Conservation (phyloP, 2,888 invertebrate genomes). For the Tiliacea citrago region DNA sequence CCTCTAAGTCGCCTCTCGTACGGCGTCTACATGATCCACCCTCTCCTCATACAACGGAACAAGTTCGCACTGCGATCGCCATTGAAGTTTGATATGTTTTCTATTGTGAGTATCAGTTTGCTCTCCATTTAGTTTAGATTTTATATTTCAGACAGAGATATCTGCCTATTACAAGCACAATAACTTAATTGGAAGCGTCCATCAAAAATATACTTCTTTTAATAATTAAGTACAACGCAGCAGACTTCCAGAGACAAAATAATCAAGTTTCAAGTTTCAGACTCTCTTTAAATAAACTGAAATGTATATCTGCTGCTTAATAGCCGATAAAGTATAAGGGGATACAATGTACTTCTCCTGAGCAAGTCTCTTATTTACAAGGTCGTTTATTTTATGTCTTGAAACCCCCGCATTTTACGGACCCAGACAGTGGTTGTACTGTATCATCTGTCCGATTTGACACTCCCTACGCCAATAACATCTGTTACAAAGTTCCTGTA, state of each 20-base stretch:
- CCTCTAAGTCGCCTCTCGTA: slow-evolving; percentile 61
- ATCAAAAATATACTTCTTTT: not conserved
- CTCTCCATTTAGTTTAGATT: not conserved
- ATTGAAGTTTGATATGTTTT: slow-evolving; percentile 8
- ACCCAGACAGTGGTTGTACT: not conserved
- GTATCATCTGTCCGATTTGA: not conserved
- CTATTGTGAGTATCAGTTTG: slow-evolving; percentile 44
- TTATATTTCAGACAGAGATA: not conserved
- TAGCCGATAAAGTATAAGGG: not conserved
- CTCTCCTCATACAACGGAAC: slow-evolving; percentile 49
- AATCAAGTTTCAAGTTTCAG: not conserved
- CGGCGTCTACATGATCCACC: slow-evolving; percentile 60
- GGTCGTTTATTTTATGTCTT: not conserved
- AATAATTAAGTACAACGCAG: not conserved
- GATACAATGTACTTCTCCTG: not conserved
- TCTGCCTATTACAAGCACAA: not conserved
- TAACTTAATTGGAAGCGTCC: not conserved
- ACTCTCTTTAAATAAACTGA: not conserved
- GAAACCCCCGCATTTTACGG: not conserved
- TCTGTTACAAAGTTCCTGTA: not conserved
- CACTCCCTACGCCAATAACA: not conserved
- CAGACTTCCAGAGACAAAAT: not conserved
- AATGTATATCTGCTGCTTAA: not conserved
- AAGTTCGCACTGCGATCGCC: slow-evolving; percentile 41
- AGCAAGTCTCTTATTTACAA: not conserved